Evolutionary conservation across 2,888 invertebrate genomes (phyloP).

Genomic region (Dorcus parallelipipedus): DNA sequence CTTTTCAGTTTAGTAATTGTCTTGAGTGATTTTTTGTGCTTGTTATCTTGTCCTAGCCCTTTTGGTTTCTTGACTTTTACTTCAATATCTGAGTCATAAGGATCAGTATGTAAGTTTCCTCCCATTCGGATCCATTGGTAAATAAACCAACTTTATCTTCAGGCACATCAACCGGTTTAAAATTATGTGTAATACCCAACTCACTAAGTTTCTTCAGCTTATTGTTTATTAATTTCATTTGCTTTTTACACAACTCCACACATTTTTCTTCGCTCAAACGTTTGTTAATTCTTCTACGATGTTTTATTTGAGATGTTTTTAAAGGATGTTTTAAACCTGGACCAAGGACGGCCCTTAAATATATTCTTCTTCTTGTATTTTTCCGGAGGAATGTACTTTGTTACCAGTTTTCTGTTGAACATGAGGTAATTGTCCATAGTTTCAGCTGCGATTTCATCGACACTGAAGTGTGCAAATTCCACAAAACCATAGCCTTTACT

Average conservation of each 20-base stretch:
- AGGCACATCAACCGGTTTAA: constrained; percentile 41
- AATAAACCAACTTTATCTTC: constrained; percentile 7
- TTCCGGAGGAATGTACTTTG: constrained; percentile 69
- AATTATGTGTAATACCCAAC: constrained; percentile 54
- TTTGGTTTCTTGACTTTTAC: background rate
- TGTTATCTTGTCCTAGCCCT: background rate
- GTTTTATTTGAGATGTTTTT: constrained; percentile 39
- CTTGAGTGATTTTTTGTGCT: too few relatives aligned
- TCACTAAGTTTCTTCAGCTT: constrained; percentile 51
- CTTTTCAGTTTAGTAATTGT: too few relatives aligned
- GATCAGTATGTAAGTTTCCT: background rate
- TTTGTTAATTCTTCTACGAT: constrained; percentile 3
- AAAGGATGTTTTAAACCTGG: constrained; percentile 49
- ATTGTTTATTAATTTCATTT: constrained; percentile 49
- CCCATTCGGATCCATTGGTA: background rate
- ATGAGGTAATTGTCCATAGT: constrained; percentile 98
- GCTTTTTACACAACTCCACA: constrained; percentile 45
- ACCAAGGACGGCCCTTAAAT: constrained; percentile 56
- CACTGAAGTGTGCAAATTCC: constrained; percentile 78
- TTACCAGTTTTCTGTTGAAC: constrained; percentile 86
- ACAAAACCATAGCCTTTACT: constrained; percentile 89
- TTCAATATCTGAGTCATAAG: background rate
- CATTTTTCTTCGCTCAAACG: constrained; percentile 39
- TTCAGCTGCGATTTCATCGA: constrained; percentile 90
- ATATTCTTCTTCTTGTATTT: constrained; percentile 57